Evolutionary conservation across 1,140 invertebrate genomes (phyloP).

Genomic region (Drosophila yakuba): DNA sequence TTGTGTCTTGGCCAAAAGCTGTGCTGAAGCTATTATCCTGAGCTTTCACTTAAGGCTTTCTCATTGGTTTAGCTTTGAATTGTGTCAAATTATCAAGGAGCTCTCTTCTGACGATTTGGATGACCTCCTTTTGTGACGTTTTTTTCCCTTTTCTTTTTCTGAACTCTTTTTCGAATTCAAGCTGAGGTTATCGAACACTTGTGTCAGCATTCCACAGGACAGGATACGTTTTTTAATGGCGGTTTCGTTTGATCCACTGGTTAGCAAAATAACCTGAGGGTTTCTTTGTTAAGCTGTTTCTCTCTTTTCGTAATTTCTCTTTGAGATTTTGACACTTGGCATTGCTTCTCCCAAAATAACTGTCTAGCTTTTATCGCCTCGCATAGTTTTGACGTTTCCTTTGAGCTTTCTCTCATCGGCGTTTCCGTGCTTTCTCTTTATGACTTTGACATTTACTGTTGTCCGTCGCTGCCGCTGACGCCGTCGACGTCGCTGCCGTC

Average conservation of each 20-base stretch:
- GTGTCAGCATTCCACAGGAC: too few relatives aligned
- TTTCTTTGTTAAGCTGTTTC: neutral
- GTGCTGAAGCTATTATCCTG: slow-evolving; percentile 34
- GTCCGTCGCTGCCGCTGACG: slow-evolving; percentile 16
- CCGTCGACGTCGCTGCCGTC: slow-evolving; percentile 39
- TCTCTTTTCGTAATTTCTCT: neutral
- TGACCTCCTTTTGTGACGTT: neutral
- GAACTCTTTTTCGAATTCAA: too few relatives aligned
- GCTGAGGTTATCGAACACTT: too few relatives aligned
- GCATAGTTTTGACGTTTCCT: slow-evolving; percentile 23
- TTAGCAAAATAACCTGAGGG: neutral
- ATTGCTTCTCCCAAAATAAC: neutral
- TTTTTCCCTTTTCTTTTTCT: neutral
- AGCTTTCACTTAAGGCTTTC: slow-evolving; percentile 33
- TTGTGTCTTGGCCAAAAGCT: slow-evolving; percentile 49
- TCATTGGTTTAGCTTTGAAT: slow-evolving; percentile 22
- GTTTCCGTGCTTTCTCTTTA: slow-evolving; percentile 43
- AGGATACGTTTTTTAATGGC: too few relatives aligned
- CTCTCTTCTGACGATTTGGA: neutral
- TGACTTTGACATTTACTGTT: slow-evolving; percentile 74
- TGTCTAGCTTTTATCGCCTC: slow-evolving; percentile 6
- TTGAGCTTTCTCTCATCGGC: slow-evolving; percentile 21
- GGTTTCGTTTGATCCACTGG: too few relatives aligned
- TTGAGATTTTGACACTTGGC: slow-evolving; percentile 11
- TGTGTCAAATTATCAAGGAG: neutral